phyloP scores from a whole-genome alignment of 2,888 invertebrate species.

The Tolmerus cingulatus region DNA sequence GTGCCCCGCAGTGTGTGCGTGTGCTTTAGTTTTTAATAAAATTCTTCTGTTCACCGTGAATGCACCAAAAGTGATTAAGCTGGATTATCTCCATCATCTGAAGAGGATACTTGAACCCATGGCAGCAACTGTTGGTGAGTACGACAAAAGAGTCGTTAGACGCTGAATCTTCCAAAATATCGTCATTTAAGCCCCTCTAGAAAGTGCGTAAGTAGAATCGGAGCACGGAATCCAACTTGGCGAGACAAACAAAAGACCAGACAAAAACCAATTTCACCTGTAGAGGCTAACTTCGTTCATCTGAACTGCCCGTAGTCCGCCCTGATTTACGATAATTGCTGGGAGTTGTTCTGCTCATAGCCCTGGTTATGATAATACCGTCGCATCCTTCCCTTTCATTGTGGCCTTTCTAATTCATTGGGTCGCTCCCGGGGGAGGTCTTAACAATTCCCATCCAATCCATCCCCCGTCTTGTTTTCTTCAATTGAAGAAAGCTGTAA shows the following conservation, averaged over 20 bases:
- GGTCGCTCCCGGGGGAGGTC: background rate
- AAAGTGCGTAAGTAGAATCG: background rate
- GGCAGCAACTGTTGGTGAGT: constrained; percentile 47
- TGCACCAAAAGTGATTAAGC: background rate
- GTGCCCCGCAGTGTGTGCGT: background rate
- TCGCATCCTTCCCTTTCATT: background rate
- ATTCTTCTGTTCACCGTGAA: background rate
- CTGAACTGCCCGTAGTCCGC: background rate
- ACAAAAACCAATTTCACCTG: background rate
- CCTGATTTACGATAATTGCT: background rate
- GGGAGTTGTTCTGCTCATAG: background rate
- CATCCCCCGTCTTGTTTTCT: background rate
- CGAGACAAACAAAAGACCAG: background rate
- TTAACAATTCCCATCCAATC: background rate
- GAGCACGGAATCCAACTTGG: background rate
- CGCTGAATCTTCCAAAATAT: background rate
- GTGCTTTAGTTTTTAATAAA: constrained; percentile 13
- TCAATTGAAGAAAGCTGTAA: background rate
- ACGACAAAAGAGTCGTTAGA: background rate
- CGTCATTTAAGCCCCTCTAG: background rate
- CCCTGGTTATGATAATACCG: background rate
- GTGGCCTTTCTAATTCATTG: background rate
- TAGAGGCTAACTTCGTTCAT: background rate
- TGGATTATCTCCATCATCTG: constrained; percentile 19
- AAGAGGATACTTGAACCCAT: constrained; percentile 45